These are phyloP conservation scores for Neoarius graeffei DNA, from an alignment of 2,113 vertebrate genomes.

Conservation along the genomic window DNA sequence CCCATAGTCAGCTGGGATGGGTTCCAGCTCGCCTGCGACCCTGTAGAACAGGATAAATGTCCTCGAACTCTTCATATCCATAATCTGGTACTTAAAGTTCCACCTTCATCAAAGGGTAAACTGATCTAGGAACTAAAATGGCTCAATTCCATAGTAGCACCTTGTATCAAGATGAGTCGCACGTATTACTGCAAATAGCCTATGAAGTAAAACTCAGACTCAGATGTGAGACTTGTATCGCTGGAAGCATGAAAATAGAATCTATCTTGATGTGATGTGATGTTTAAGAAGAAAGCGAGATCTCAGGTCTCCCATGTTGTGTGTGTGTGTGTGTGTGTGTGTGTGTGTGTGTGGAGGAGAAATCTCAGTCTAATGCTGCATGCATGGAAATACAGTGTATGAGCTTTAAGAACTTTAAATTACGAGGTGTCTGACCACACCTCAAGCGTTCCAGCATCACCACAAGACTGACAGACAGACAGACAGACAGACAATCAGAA, in stretches of 20 bases:
- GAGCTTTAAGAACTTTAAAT: constrained; percentile 21
- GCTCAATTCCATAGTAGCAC: constrained; percentile 19
- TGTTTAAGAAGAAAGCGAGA: neutral
- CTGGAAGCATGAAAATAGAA: neutral
- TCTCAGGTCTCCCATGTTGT: neutral
- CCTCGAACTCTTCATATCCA: no score
- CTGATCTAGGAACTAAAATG: neutral
- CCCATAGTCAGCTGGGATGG: no score
- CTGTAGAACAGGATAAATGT: no score
- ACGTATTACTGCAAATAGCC: constrained; percentile 1
- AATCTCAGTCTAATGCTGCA: constrained; percentile 18
- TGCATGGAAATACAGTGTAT: neutral
- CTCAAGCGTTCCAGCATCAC: neutral
- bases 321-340: neutral
- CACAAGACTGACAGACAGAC: neutral
- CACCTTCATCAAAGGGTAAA: neutral
- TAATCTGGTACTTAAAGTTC: neutral
- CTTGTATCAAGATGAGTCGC: constrained; percentile 2
- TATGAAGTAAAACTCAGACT: neutral
- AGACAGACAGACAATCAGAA: neutral
- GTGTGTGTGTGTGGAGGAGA: neutral
- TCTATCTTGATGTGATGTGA: neutral
- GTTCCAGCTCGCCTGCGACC: no score
- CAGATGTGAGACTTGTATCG: neutral
- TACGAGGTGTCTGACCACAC: neutral